Evolutionary conservation across 2,113 vertebrate species (phyloP).

Genomic region (Isichthys henryi): DNA sequence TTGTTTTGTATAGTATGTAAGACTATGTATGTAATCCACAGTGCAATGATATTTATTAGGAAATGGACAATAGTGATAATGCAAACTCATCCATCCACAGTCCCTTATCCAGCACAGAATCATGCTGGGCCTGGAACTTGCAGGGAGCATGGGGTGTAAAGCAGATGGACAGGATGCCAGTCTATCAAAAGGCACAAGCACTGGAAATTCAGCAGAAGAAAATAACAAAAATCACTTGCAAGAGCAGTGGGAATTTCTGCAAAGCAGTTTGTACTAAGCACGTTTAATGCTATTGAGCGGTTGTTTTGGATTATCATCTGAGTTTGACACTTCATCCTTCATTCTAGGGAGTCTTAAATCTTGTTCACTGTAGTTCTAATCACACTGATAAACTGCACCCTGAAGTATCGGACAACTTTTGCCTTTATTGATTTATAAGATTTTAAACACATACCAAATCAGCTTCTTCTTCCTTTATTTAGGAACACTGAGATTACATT

Average conservation of each 20-base stretch:
- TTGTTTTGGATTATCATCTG: not conserved
- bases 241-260: not conserved
- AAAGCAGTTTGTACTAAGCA: not conserved
- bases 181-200: not conserved
- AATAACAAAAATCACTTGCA: not conserved
- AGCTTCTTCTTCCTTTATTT: not conserved
- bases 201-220: not conserved
- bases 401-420: not conserved
- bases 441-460: not conserved
- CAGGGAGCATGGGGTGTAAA: not conserved
- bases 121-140: not conserved
- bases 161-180: not conserved
- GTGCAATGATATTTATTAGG: not conserved
- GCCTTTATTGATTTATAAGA: slow-evolving; percentile 6
- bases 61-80: not conserved
- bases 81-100: not conserved
- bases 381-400: not conserved
- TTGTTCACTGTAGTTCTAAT: not conserved
- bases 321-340: slow-evolving; percentile 4
- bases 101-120: not conserved
- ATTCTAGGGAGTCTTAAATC: not conserved
- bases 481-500: not conserved
- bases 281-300: not conserved
- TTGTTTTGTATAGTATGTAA: not conserved
- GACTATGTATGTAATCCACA: not conserved